Evolutionary conservation across 2,113 vertebrate species (phyloP).

Genomic region (Cyprinodon tularosa): DNA sequence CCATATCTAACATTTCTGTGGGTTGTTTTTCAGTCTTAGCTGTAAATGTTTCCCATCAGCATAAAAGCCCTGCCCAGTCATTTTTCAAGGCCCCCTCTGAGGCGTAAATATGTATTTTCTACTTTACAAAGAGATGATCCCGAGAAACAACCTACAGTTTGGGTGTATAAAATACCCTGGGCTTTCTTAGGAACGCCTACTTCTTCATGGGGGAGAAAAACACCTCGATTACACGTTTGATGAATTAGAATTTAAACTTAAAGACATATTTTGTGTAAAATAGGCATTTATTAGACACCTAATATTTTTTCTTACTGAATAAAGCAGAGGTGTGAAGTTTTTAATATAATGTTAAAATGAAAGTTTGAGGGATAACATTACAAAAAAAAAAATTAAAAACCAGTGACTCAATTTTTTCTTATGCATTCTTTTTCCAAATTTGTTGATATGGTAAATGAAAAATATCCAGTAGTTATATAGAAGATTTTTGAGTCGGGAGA

Average conservation of each 20-base stretch:
- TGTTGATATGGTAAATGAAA: too few species aligned
- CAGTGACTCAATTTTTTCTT: constrained; percentile 21
- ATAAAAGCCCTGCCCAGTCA: neutral
- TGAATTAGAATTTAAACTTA: neutral
- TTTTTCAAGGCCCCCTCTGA: neutral
- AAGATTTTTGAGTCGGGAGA: too few species aligned
- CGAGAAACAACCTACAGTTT: neutral
- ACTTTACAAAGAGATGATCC: neutral
- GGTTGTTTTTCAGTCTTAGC: too few species aligned
- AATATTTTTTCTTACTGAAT: constrained; percentile 3
- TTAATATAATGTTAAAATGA: constrained; percentile 14
- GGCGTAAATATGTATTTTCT: neutral
- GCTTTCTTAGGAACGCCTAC: too few species aligned
- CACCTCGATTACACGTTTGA: neutral
- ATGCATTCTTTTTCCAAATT: constrained; percentile 7
- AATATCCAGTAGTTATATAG: too few species aligned
- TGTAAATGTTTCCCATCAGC: neutral
- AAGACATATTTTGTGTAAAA: neutral
- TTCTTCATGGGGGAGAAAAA: neutral
- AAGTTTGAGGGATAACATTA: constrained; percentile 23
- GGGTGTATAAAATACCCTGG: neutral
- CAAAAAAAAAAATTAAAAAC: constrained; percentile 13
- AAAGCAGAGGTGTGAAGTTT: constrained; percentile 6
- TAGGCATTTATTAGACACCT: neutral
- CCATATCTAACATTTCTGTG: too few species aligned